Conservation (phyloP, 2,797 vertebrate species). For the Sitta carolinensis region DNA sequence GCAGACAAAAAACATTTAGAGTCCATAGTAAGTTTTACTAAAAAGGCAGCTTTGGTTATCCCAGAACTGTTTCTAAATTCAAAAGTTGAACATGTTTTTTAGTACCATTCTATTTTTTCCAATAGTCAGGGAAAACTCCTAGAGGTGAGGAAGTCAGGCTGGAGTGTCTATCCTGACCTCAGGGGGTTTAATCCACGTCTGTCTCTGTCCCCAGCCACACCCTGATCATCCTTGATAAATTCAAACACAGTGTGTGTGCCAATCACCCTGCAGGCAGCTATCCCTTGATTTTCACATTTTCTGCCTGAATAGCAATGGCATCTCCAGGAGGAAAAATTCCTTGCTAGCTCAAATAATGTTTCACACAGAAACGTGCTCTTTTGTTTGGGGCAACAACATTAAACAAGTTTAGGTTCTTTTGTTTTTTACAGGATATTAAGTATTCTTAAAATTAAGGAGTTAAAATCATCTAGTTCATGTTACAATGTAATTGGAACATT, state of each 20-base stretch:
- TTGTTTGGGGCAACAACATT: background rate
- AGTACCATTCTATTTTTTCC: background rate
- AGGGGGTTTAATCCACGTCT: background rate
- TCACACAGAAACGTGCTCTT: background rate
- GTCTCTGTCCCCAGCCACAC: background rate
- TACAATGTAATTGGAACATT: background rate
- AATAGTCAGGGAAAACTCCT: background rate
- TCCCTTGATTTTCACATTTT: background rate
- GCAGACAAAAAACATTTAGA: background rate
- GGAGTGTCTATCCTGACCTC: background rate
- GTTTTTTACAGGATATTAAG: background rate
- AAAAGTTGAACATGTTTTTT: background rate
- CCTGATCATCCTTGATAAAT: background rate
- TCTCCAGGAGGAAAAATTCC: background rate
- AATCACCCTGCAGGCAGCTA: background rate
- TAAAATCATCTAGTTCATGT: background rate
- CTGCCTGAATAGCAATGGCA: background rate
- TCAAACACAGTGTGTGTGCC: rapidly evolving
- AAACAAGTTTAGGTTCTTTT: background rate
- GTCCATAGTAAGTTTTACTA: background rate
- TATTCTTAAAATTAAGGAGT: background rate
- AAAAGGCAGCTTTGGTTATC: background rate
- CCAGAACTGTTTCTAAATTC: background rate
- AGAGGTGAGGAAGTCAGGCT: background rate
- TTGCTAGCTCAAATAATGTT: background rate